These are phyloP conservation scores for Meandrusa payeni DNA, from an alignment of 2,888 invertebrate species.

Conservation along the genomic window DNA sequence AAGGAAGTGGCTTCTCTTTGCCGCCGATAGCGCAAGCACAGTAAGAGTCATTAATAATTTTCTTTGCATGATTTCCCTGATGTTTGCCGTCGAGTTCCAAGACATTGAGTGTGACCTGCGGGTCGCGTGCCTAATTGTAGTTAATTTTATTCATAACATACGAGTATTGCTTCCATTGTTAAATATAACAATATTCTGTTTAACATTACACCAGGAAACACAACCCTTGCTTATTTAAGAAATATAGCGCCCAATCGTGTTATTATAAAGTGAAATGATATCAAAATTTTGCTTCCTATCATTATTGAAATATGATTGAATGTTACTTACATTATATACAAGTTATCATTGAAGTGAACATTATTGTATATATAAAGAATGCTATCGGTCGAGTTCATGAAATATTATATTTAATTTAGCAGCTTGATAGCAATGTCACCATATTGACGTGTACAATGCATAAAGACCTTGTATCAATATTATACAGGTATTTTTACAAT, in stretches of 20 bases:
- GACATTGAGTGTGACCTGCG: conserved; percentile 8
- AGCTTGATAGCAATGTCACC: too few relatives aligned
- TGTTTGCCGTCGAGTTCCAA: conserved; percentile 7
- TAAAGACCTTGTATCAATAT: too few relatives aligned
- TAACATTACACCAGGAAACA: conserved; percentile 19
- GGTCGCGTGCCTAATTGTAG: conserved; percentile 22
- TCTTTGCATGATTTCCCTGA: conserved; percentile 17
- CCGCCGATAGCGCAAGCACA: conserved; percentile 11
- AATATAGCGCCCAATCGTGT: conserved; percentile 4
- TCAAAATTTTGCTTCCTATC: too few relatives aligned
- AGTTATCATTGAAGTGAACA: too few relatives aligned
- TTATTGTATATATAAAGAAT: too few relatives aligned
- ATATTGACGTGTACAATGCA: too few relatives aligned
- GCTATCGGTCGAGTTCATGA: too few relatives aligned
- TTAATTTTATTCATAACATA: too few relatives aligned
- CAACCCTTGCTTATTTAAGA: conserved; percentile 14
- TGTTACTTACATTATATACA: too few relatives aligned
- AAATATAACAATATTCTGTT: conserved; percentile 22
- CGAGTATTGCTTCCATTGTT: conserved; percentile 19
- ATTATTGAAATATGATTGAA: too few relatives aligned
- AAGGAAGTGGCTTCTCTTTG: conserved; percentile 1
- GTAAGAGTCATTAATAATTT: conserved; percentile 18
- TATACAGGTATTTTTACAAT: too few relatives aligned
- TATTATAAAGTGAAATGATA: conserved; percentile 5
- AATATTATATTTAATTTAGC: too few relatives aligned